Base-by-base conservation (phyloP, 2,113 vertebrate species). In the Lethenteron reissneri region DNA sequence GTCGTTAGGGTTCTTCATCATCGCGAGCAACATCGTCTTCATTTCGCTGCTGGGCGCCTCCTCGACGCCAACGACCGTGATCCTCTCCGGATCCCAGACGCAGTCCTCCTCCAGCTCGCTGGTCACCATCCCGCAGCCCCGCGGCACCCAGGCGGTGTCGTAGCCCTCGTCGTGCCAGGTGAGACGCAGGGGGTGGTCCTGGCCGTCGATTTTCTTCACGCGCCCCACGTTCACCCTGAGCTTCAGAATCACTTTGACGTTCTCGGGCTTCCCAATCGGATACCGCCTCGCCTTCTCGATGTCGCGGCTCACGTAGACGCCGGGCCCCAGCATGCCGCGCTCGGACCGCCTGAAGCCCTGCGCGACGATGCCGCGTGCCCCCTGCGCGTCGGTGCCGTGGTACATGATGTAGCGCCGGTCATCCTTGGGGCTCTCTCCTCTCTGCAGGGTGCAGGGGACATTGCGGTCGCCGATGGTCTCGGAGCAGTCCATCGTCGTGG, bases 261-360 rank as follows among this genome's bases (percentile, higher is more conserved):
- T 68, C 9, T 69, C 73, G 73, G 77, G 75, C 3, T 64, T 68
- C 0, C 17, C n/a, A 5, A 59, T 71, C 2, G 79, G 79, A 74
- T 80, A 80, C 69, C 77, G 76, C 70, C 74, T 76, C 11, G 79
- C 79, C 60, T 80, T 78, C 1, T 76, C 59, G 10, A 75, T 76
- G 73, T 79, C 77, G 58, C 79, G 77, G 59, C 76, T 79, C 25
- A 78, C 70, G 70, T 79, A 79, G 12, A 80, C 75, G 3, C 78
- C 79, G 9, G 69, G 9, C 8, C 79, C 79, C 10, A 80, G 73
- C 58, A 80, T 41, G 56, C 79, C 77, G 13, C 71, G 25, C 13
- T 9, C 70, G 7, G 79, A 80, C 9, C 14, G 73, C 60, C 71
- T 10, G 60, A 80, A 77, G 3, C 79, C 76, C 2, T 71, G 57